Base-by-base conservation (phyloP, 2,797 vertebrate genomes). In the Enteromius mattozi region DNA sequence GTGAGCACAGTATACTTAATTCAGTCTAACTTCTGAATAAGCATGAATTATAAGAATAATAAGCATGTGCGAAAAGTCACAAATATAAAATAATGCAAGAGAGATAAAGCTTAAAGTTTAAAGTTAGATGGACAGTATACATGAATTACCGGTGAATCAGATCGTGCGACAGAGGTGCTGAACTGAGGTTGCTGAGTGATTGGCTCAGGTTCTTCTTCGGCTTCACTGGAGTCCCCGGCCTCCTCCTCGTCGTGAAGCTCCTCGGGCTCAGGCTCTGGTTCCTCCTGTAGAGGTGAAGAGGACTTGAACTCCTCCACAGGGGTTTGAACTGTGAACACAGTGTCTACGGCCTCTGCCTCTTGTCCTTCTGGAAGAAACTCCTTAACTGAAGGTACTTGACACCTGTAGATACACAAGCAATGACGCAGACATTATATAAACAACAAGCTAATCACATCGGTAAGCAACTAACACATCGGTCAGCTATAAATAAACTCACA, bases 151-250 rank as follows among this genome's bases (percentile, higher is more conserved):
- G 92, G 92, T 76, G 91, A 90, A 86, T 63, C n/a, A 65, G 84
- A 88, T 51, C 85, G 79, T 30, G 88, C 51, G 14, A 71, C 71
- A 3, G 71, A 4, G 35, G 84, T 69, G 54, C 78, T 49, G 66
- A 86, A 92, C 89, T 92, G 90, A 1, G 94, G 94, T 86, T 96
- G 94, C 85, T 92, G 79, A 21, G 91, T 94, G 51, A 95, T 81
- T 8, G 90, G 85, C 76, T 92, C 85, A 35, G 86, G 61, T 30
- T 83, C 81, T 56, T 85, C 78, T 17, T 81, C 61, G 0, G 40
- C 54, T 8, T 76, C 78, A 24, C 47, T n/a, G 85, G 65, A 71
- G 21, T 72, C 56, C 80, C 33, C 65, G 51, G 65, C 63, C 16
- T 74, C 75, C 24, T 86, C 82, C 21, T 81, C 69, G 14, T 89